Base-by-base conservation (phyloP, 2,113 vertebrate species). In the Vulpes ferrilata region DNA sequence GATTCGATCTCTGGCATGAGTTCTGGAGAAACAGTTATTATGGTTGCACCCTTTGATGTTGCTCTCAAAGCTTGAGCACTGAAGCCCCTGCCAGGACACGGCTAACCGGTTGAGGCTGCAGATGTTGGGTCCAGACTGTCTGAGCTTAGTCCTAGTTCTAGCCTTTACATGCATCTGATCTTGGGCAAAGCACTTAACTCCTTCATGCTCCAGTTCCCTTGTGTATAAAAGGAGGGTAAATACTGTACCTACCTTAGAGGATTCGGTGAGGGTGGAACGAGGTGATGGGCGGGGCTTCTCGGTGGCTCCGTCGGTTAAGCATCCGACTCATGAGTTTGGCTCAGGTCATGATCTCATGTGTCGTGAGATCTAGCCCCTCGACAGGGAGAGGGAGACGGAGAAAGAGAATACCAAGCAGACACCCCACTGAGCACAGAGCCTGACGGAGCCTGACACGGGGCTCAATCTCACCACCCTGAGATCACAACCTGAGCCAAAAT, bases 151-250 rank as follows among this genome's bases (percentile, higher is more conserved):
- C 85, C 59, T 55, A 35, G 5, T 67, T 59, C 91, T 64, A 5
- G 32, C 73, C 25, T 60, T 88, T 89, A 85, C 11, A 12, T 57
- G 20, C 73, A 12, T 65, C 2, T n/a, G 30, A 73, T 88, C 91
- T 73, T 88, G n/a, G 38, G 30, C 51, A 76, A 83, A 94, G 64
- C 64, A 30, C 12, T 78, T 27, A 51, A 27, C 19, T 25, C 27
- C 7, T 87, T 19, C 78, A 11, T 48, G 25, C 69, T 74, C 79
- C 83, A 65, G 57, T n/a, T 74, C 32, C 69, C 65, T 86, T 32
- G 22, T 51, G 8, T 80, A 20, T 81, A 78, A 67, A 89, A 64
- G 53, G 10, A 92, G 38, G 51, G 59, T 86, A 90, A 85, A 69
- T 60, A 69, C 3, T 51, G 19, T 55, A 48, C 51, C 11, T 48